phyloP scores from a whole-genome alignment of 2,888 invertebrate species.

The Euzophera pinguis region DNA sequence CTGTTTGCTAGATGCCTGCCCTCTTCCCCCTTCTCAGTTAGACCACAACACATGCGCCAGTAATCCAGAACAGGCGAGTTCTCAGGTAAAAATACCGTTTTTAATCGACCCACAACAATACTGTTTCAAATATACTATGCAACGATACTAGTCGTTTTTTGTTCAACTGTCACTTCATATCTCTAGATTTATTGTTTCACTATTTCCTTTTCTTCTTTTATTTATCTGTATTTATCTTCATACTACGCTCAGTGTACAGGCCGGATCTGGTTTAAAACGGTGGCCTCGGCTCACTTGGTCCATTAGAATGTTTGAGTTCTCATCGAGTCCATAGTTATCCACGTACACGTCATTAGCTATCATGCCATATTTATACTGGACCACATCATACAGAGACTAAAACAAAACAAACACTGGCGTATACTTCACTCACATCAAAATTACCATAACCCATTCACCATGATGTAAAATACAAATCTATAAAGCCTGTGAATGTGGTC shows the following conservation, averaged over 20 bases:
- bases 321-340: constrained; percentile 38
- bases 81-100: constrained; percentile 83
- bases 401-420: constrained; percentile 71
- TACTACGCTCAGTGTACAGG: constrained; percentile 65
- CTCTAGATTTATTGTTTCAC: constrained; percentile 68
- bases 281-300: constrained; percentile 40
- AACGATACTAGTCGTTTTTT: constrained; percentile 72
- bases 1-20: constrained; percentile 97
- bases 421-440: constrained; percentile 75
- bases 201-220: constrained; percentile 58
- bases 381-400: constrained; percentile 67
- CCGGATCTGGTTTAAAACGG: constrained; percentile 39
- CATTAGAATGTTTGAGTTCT: constrained; percentile 34
- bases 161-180: constrained; percentile 73
- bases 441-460: constrained; percentile 70
- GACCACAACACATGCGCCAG: constrained; percentile 90
- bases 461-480: constrained; percentile 56
- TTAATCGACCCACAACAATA: constrained; percentile 75
- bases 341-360: constrained; percentile 65
- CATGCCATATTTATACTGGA: constrained; percentile 60
- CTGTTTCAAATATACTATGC: constrained; percentile 73
- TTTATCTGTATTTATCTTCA: constrained; percentile 51
- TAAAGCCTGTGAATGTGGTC: constrained; percentile 71
- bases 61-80: constrained; percentile 85
- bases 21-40: constrained; percentile 92